Conservation (phyloP, 2,888 invertebrate species). For the Cephus sareptanus region DNA sequence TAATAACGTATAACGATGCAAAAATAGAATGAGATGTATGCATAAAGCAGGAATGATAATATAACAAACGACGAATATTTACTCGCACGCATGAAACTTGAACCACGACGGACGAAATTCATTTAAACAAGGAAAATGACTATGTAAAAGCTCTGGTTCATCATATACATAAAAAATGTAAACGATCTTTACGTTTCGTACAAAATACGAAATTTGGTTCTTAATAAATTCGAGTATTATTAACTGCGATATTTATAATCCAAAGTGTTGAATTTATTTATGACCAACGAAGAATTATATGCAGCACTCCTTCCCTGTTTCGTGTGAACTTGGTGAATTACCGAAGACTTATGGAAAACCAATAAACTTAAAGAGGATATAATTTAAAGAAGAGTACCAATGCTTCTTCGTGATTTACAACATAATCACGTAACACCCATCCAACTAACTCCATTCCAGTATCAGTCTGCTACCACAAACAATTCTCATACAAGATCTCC, state of each 20-base stretch:
- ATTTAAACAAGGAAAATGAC: too few relatives aligned
- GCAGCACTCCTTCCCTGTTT: neutral
- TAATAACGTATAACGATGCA: too few relatives aligned
- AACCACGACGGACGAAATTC: too few relatives aligned
- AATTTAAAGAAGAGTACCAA: neutral
- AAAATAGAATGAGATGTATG: too few relatives aligned
- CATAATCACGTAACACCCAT: neutral
- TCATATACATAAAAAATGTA: neutral
- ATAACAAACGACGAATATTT: too few relatives aligned
- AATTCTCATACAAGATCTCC: too few relatives aligned
- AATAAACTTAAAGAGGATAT: neutral
- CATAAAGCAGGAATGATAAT: too few relatives aligned
- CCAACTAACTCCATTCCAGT: neutral
- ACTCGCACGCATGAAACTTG: too few relatives aligned
- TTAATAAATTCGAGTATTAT: neutral
- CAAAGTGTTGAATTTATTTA: neutral
- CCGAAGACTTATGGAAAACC: neutral
- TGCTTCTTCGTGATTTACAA: neutral
- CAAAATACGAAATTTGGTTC: neutral
- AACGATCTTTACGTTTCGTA: neutral
- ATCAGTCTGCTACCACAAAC: neutral
- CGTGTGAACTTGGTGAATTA: neutral
- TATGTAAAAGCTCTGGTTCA: neutral
- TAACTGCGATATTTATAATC: neutral
- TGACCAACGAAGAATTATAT: neutral